Conservation (phyloP, 2,888 invertebrate species). For the Pollenia amentaria region DNA sequence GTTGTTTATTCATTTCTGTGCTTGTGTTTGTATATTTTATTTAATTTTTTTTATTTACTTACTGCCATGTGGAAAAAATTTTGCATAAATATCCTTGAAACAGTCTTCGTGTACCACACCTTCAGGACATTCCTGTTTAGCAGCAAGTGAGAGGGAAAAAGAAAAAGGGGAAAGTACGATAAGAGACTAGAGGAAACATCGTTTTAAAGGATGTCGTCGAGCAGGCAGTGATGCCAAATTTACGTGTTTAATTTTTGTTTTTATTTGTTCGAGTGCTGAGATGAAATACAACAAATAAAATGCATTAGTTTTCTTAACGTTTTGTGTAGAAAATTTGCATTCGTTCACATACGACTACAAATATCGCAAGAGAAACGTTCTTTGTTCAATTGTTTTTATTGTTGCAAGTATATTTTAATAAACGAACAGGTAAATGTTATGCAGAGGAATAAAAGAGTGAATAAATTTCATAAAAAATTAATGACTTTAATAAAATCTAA, state of each 20-base stretch:
- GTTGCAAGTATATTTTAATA: constrained; percentile 17
- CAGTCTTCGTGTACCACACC: constrained; percentile 98
- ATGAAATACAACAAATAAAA: constrained; percentile 33
- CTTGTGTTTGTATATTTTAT: not conserved
- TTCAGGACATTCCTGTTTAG: constrained; percentile 96
- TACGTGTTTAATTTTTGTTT: constrained; percentile 9
- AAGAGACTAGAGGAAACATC: constrained; percentile 35
- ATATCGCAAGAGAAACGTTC: constrained; percentile 32
- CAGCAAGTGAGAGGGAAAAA: not conserved
- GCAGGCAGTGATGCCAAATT: constrained; percentile 39
- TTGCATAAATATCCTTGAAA: constrained; percentile 98
- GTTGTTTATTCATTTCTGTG: not conserved
- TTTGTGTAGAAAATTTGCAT: constrained; percentile 48
- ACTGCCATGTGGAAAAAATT: constrained; percentile 99
- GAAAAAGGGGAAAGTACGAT: constrained; percentile 2
- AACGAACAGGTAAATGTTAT: constrained; percentile 10
- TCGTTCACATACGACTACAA: constrained; percentile 41
- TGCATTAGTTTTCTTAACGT: constrained; percentile 58
- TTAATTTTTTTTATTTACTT: constrained; percentile 85
- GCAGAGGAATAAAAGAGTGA: constrained; percentile 6
- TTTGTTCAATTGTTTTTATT: constrained; percentile 40
- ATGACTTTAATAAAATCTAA: not conserved
- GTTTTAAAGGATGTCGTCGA: constrained; percentile 7
- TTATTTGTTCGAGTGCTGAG: not conserved
- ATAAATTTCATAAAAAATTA: not conserved